Evolutionary conservation across 2,113 vertebrate species (phyloP), one percentile per base, ranked within the genome.

Genomic region (Naja naja): DNA sequence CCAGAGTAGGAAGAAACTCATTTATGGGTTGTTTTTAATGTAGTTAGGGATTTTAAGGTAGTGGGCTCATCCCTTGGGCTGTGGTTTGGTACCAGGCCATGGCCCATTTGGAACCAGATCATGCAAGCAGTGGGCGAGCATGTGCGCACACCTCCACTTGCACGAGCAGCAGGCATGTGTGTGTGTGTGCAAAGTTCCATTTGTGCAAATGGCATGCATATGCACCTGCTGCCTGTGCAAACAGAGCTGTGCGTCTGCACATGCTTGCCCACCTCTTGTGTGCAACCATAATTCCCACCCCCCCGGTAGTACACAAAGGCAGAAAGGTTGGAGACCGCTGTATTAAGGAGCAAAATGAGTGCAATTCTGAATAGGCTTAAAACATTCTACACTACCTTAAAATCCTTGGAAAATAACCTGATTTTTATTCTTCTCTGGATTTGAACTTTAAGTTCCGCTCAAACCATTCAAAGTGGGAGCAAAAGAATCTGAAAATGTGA

Each of bases 241-340:
- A 69, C 34, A 34, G 12, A 69, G 27, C 30, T 16, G 12, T 4
- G 1, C 1, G 2, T 34, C 64, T 12, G 3, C 4, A 30, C 4
- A 2, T 8, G 2, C 30, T 18, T 0, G 2, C 30, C 30, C 5
- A 1, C 14, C 4, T 0, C 30, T 69, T 14, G 5, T 69, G 64
- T 18, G 64, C 30, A 69, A 69, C 14, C 30, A n/a, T 69, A 5
- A 12, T 5, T 1, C 14, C 16, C 30, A 12, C 14, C 30, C 2
- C 30, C 30, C 60, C 10, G 0, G 30, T 1, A 0, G 30, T 69
- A 4, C 30, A 69, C 30, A 69, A 69, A 34, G 5, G 14, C 14
- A 5, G 11, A 34, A 5, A 69, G 64, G 30, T 34, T 69, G 30
- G n/a, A 69, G 14, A 34, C 60, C 5, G 2, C 30, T 69, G 12